Percentiles rank a stretch among this genome's conserved stretches.
Evolutionary conservation across 2,888 invertebrate genomes (phyloP).

Genomic region (Orthonychiurus folsomi): DNA sequence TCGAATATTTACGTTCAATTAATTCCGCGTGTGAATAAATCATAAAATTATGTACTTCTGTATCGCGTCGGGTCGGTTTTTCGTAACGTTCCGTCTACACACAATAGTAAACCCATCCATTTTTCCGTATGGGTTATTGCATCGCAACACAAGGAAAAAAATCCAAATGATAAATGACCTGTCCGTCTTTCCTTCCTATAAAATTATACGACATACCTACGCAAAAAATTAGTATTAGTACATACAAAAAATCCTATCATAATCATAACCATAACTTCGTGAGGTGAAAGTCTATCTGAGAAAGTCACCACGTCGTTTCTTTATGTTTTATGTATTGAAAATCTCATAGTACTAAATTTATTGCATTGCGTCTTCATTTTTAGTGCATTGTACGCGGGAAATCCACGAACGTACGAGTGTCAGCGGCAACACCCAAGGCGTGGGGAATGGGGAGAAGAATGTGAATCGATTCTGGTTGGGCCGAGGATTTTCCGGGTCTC

Average conservation of each 20-base stretch:
- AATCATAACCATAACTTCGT: too few relatives aligned
- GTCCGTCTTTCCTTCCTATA: not conserved
- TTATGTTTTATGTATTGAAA: not conserved
- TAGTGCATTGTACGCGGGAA: too few relatives aligned
- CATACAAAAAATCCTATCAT: too few relatives aligned
- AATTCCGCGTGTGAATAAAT: not conserved
- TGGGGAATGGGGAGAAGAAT: conserved; percentile 32
- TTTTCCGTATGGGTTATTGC: too few relatives aligned
- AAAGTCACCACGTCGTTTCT: not conserved
- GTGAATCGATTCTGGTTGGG: conserved; percentile 33
- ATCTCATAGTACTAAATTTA: too few relatives aligned
- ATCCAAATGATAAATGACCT: too few relatives aligned
- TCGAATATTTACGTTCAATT: not conserved
- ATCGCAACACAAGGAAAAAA: not conserved
- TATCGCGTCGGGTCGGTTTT: not conserved
- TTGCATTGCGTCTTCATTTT: too few relatives aligned
- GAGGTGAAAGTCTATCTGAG: too few relatives aligned
- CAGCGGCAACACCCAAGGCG: conserved; percentile 37
- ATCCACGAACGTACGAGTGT: conserved; percentile 36
- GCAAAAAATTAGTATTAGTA: too few relatives aligned
- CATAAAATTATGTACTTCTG: not conserved
- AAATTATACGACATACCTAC: too few relatives aligned
- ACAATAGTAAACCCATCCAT: too few relatives aligned
- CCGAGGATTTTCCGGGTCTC: not conserved
- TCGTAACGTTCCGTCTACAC: too few relatives aligned